Base-by-base conservation (phyloP, 2,888 invertebrate species). In the Campoplex nolae region DNA sequence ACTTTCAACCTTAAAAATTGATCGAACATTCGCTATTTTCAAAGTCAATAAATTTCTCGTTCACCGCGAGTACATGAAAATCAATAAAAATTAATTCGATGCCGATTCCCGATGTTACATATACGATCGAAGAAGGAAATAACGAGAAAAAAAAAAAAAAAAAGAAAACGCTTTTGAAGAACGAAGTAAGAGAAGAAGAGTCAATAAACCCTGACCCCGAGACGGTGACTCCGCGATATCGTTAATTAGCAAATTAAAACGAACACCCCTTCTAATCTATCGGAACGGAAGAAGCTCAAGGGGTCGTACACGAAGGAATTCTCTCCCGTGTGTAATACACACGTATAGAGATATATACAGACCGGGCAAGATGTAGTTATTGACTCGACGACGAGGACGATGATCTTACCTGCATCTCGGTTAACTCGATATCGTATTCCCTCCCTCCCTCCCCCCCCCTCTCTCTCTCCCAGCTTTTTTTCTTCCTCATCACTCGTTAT, bases 191-290 rank as follows among this genome's bases (percentile, higher is more conserved):
- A 68, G 75, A 32, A 48, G 13, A 71, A 62, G 51, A 87, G 84
- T 87, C 87, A 82, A 87, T 82, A 81, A 87, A 87, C 87, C 62
- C 78, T 84, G 87, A 87, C 84, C 84, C 74, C 68, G 38, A 84
- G 87, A 87, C 87, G 84, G 84, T 87, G 87, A 87, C 84, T 82
- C 87, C 75, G 87, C 78, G 87, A 87, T 87, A 87, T 84, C 87
- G 87, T 87, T 87, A 87, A 87, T 87, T 87, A 87, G 87, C 84
- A 84, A 87, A 87, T 87, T 87, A 87, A 87, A 87, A 78, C 78
- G 84, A 87, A 87, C 87, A 87, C 87, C 87, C 86, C 84, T 84
- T 78, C 78, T 87, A 82, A 87, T 87, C 77, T 87, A 81, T 82
- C 87, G 87, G 56, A 71, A 78, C 71, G 81, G 81, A 82, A 82